phyloP scores from a whole-genome alignment of 2,797 vertebrate species.

The Triplophysa bombifrons region DNA sequence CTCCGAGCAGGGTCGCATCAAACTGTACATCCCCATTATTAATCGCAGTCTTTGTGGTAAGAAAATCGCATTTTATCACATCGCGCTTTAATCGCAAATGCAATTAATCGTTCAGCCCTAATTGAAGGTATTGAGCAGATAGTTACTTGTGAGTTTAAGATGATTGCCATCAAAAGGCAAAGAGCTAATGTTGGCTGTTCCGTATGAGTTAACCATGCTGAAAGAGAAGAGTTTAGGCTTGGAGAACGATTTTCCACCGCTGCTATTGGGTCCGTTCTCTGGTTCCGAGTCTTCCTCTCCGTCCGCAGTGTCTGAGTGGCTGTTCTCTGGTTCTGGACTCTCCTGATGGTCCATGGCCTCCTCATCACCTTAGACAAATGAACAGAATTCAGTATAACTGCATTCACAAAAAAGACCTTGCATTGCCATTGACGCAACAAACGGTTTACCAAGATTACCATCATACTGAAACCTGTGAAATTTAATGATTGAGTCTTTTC shows the following conservation, averaged over 20 bases:
- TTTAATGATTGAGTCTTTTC: too few relatives aligned
- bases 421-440: too few relatives aligned
- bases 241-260: conserved; percentile 58
- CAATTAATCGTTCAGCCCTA: too few relatives aligned
- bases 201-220: conserved; percentile 93
- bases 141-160: conserved; percentile 89
- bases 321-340: conserved; percentile 82
- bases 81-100: too few relatives aligned
- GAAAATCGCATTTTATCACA: too few relatives aligned
- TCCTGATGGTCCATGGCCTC: conserved; percentile 97
- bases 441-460: background rate
- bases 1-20: too few relatives aligned
- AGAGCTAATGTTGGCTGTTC: conserved; percentile 92
- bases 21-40: too few relatives aligned
- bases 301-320: conserved; percentile 79
- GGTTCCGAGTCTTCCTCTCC: conserved; percentile 75
- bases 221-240: conserved; percentile 87
- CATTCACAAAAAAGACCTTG: background rate
- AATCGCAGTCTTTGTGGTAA: too few relatives aligned
- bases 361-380: conserved; percentile 78
- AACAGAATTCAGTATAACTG: background rate
- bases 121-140: background rate
- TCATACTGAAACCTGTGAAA: background rate
- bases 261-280: conserved; percentile 72
- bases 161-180: conserved; percentile 87